Percentiles rank a stretch among this genome's conserved stretches.
These are phyloP conservation scores for Cyprinodon variegatus DNA, from an alignment of 2,113 vertebrate species.

Conservation along the genomic window DNA sequence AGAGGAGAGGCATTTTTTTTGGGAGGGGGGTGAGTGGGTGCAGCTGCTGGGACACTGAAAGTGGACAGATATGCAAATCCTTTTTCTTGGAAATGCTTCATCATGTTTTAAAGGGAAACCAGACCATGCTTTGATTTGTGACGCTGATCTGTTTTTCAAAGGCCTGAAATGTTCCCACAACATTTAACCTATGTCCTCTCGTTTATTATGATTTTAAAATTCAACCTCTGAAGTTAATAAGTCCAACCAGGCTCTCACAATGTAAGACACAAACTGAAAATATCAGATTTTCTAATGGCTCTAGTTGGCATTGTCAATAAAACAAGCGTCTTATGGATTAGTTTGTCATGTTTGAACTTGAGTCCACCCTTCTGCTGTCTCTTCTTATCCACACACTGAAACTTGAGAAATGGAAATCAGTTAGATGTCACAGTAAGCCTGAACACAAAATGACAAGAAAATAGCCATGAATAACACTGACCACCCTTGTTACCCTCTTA, in stretches of 20 bases:
- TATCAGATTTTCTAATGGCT: conserved; percentile 34
- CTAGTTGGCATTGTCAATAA: conserved; percentile 42
- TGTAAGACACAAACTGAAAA: conserved; percentile 9
- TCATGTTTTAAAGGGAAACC: conserved; percentile 38
- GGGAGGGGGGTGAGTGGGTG: conserved; percentile 58
- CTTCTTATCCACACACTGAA: conserved; percentile 45
- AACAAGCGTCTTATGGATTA: conserved; percentile 50
- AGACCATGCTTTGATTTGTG: conserved; percentile 30
- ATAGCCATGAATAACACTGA: conserved; percentile 77
- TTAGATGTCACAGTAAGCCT: conserved; percentile 64
- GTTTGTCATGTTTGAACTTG: conserved; percentile 60
- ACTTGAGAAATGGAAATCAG: conserved; percentile 69
- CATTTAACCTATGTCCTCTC: conserved; percentile 21
- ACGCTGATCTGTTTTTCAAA: conserved; percentile 29
- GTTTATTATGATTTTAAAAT: conserved; percentile 28
- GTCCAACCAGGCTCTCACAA: conserved; percentile 42
- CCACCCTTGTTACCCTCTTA: conserved; percentile 70
- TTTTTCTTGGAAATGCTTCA: conserved; percentile 43
- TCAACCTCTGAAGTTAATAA: conserved; percentile 43
- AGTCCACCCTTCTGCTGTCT: conserved; percentile 59
- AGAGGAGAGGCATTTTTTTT: conserved; percentile 43
- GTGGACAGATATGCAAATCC: conserved; percentile 55
- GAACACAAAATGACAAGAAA: conserved; percentile 77
- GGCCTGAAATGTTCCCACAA: conserved; percentile 26
- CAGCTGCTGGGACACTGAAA: conserved; percentile 65